Evolutionary conservation across 2,113 vertebrate genomes (phyloP), one percentile per base, ranked within the genome.

Genomic region (Xenotilapia caudafasciata): DNA sequence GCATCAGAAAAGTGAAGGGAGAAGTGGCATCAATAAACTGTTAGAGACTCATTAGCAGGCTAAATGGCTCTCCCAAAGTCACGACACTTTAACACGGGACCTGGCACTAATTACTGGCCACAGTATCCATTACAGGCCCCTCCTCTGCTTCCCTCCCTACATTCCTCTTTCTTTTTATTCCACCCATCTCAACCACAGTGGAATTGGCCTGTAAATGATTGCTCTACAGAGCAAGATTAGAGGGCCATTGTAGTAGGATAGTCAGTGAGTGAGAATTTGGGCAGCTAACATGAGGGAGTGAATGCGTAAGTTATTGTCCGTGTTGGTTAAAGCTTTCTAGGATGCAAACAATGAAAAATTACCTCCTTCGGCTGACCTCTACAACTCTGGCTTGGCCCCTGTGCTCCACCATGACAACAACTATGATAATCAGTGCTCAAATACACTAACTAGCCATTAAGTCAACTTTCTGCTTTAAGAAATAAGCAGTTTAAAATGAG

Each of bases 21-120:
- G 93, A 96, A 95, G 95, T 94, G 93, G 95, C 94, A 96, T 96
- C 96, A 96, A 96, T 97, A 96, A 97, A 97, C 95, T 96, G 96
- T 96, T 96, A 95, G 91, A 96, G 95, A 95, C 96, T 97, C 95
- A 96, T 97, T 96, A 96, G 94, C 92, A 93, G 92, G 90, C 95
- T 95, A 96, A 96, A 96, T 96, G 94, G 91, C 93, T 96, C 94
- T 96, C 95, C 94, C 96, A 94, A 96, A 97, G 96, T 96, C 95
- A 94, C 89, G 93, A 96, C 95, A 96, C 95, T 96, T 96, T 96
- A 96, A 96, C 95, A 96, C 91, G 87, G 95, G 95, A 95, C 93
- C 92, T 92, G 93, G 90, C 91, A 92, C 94, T 97, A 96, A 96
- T 96, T 96, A 97, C 94, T 96, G 95, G 95, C 96, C 96, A 95